Conservation (phyloP, 2,113 vertebrate species). For the Rhinoptilus africanus region DNA sequence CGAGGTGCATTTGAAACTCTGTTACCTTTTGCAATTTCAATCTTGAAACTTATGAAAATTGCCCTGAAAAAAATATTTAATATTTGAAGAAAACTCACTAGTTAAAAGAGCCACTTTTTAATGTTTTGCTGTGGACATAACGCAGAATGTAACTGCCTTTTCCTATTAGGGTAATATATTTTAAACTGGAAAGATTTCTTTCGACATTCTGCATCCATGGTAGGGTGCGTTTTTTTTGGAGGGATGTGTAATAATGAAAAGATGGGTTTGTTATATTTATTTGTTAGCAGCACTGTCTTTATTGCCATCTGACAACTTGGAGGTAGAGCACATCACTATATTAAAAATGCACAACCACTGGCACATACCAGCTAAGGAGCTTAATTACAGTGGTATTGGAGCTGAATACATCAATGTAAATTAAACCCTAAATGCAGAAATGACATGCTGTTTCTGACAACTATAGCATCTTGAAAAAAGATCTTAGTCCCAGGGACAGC, state of each 20-base stretch:
- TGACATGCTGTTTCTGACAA: not conserved
- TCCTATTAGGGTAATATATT: not conserved
- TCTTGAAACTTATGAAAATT: not conserved
- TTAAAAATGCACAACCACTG: not conserved
- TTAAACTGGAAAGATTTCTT: not conserved
- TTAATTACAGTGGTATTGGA: not conserved
- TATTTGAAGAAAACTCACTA: not conserved
- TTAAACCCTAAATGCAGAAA: not conserved
- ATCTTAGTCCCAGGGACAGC: not conserved
- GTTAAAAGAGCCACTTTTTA: not conserved
- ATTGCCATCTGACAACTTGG: not conserved
- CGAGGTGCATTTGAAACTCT: not conserved
- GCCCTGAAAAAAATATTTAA: not conserved
- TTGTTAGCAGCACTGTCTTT: not conserved
- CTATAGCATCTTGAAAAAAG: not conserved
- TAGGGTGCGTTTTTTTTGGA: not conserved
- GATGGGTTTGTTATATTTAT: not conserved
- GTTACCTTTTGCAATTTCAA: not conserved
- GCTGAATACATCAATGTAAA: not conserved
- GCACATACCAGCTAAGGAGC: not conserved
- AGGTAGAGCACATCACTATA: not conserved
- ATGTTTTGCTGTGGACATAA: not conserved
- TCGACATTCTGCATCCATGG: not conserved
- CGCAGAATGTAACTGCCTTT: not conserved
- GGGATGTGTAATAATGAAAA: not conserved